Evolutionary conservation across 35 echinoderm and acorn worm species (phyloP).

Genomic region (Chiridota heheva): DNA sequence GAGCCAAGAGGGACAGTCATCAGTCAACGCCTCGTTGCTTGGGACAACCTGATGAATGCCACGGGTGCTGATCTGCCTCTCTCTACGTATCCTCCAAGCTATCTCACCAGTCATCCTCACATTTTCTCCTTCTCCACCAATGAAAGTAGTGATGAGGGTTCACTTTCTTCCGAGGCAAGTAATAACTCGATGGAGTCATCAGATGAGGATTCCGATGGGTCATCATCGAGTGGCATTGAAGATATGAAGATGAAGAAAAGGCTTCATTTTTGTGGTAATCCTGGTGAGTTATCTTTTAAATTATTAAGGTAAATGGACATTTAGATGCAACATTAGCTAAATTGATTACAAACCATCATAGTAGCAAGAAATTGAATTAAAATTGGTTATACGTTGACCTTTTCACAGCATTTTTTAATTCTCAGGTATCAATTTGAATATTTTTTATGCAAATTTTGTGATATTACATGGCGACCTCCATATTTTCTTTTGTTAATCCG

Average conservation of each 20-base stretch:
- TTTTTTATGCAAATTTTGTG: no score
- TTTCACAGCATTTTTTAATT: no score
- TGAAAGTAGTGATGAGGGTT: not conserved
- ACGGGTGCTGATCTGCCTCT: conserved; percentile 54
- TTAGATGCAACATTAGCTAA: no score
- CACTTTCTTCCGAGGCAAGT: not conserved
- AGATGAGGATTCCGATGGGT: not conserved
- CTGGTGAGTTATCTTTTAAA: conserved; percentile 28
- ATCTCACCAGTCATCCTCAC: no score
- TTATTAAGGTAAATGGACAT: no score
- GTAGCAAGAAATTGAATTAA: no score
- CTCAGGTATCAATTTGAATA: no score
- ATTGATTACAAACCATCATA: no score
- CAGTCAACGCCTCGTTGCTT: conserved; percentile 66
- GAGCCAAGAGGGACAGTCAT: conserved; percentile 90
- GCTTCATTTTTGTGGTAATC: conserved; percentile 31
- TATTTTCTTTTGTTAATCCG: no score
- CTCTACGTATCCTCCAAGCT: conserved; percentile 52
- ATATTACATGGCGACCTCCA: no score
- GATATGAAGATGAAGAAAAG: not conserved
- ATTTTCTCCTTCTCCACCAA: no score
- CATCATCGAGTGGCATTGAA: not conserved
- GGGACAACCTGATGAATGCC: conserved; percentile 70
- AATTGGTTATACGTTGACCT: no score
- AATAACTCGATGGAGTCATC: conserved; percentile 4